phyloP scores from a whole-genome alignment of 2,113 vertebrate species.

The Tichodroma muraria region DNA sequence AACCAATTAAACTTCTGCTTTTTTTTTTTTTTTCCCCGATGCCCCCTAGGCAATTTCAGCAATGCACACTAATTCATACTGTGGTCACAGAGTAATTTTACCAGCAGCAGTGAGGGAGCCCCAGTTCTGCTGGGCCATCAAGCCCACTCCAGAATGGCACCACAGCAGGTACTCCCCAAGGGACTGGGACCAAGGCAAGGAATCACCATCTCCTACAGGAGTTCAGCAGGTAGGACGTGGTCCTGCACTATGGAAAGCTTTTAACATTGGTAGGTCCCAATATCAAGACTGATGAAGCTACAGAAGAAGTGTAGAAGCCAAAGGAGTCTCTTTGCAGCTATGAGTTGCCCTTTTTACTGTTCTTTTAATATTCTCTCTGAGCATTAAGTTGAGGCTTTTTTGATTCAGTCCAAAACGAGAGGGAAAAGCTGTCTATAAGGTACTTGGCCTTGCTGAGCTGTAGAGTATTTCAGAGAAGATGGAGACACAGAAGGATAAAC shows the following conservation, averaged over 20 bases:
- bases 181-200: background rate
- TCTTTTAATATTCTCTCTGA: background rate
- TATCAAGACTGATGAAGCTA: background rate
- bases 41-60: background rate
- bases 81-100: background rate
- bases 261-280: background rate
- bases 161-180: fast-evolving
- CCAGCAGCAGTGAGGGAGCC: background rate
- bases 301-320: background rate
- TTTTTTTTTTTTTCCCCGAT: background rate
- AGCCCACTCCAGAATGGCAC: background rate
- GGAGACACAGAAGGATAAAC: background rate
- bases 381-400: background rate
- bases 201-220: background rate
- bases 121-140: background rate
- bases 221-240: background rate
- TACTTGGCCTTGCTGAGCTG: background rate
- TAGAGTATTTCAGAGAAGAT: background rate
- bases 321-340: background rate
- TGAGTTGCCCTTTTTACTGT: background rate
- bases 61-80: background rate
- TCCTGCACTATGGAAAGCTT: background rate
- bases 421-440: background rate
- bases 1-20: background rate
- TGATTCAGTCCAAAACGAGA: background rate